Evolutionary conservation across 2,113 vertebrate genomes (phyloP), one percentile per base, ranked within the genome.

Genomic region (Cavia porcellus): DNA sequence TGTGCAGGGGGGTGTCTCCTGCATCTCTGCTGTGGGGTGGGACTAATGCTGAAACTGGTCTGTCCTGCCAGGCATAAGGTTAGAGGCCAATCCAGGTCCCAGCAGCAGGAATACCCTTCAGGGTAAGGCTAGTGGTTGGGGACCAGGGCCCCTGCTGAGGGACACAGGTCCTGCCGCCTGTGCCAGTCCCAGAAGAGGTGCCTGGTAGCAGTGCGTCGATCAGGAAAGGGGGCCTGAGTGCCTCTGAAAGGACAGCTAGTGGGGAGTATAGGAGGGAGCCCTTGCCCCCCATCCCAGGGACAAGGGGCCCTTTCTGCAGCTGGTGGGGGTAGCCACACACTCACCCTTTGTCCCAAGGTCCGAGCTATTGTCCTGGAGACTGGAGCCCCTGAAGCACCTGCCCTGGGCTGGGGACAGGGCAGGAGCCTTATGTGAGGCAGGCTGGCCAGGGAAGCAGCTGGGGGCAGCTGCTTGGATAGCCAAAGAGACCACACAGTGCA

Each of bases 221-320:
- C 32, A 30, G 82, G 22, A 35, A 42, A 47, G 30, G n/a, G 30
- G 25, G 20, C 62, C 62, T 59, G 38, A 38, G 50, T 15, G 30
- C 38, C 20, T 42, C n/a, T 30, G 28, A 10, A 4, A 50, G 64
- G 52, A 30, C 24, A 24, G 12, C 0, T 22, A 11, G 15, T 10
- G 24, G 22, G 55, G 12, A 25, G 10, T 5, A 8, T 22, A 28
- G 15, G 22, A 59, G 50, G 47, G 25, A 12, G 11, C n/a, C 30
- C 11, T 9, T 2, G 17, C 35, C 35, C 22, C 55, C 17, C 4
- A 3, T 5, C 59, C 57, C 7, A 0, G 35, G 70, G 50, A 96
- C 82, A 92, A 96, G 88, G 13, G 45, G 92, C 57, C 82, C 38
- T 95, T 94, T 96, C 77, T 93, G 74, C 3, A 4, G 83, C 25